Conservation (phyloP, 2,113 vertebrate genomes). For the Leptocoma aspasia region DNA sequence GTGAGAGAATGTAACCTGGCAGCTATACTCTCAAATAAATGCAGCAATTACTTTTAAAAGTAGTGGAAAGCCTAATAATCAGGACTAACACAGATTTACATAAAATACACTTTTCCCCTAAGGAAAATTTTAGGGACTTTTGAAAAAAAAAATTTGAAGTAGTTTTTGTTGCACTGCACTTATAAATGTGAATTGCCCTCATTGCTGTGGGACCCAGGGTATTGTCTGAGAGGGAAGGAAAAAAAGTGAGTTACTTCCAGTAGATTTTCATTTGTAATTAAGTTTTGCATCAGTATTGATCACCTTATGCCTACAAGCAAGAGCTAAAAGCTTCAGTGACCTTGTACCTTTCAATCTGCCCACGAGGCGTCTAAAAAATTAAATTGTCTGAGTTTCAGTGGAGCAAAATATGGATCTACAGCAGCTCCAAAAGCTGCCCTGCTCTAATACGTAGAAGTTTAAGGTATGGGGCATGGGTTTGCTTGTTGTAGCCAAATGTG, state of each 20-base stretch:
- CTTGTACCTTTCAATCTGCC: background rate
- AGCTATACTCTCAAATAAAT: background rate
- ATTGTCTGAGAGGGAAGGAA: background rate
- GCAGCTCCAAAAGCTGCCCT: background rate
- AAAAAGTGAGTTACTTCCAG: background rate
- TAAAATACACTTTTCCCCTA: background rate
- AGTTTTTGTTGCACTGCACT: background rate
- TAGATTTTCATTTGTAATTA: background rate
- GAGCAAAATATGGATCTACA: background rate
- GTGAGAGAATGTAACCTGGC: background rate
- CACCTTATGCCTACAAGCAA: background rate
- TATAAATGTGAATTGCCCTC: background rate
- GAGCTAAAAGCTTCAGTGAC: background rate
- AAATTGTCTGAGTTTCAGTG: background rate
- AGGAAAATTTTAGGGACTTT: background rate
- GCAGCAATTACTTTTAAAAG: background rate
- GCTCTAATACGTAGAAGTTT: background rate
- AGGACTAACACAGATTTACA: background rate
- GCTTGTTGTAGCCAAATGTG: background rate
- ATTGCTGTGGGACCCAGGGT: accelerated
- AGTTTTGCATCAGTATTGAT: background rate
- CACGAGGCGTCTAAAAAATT: background rate
- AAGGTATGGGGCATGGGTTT: background rate
- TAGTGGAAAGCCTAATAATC: background rate
- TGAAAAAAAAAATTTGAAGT: background rate